Base-by-base conservation (phyloP, 1,140 invertebrate genomes). In the Halictus rubicundus region DNA sequence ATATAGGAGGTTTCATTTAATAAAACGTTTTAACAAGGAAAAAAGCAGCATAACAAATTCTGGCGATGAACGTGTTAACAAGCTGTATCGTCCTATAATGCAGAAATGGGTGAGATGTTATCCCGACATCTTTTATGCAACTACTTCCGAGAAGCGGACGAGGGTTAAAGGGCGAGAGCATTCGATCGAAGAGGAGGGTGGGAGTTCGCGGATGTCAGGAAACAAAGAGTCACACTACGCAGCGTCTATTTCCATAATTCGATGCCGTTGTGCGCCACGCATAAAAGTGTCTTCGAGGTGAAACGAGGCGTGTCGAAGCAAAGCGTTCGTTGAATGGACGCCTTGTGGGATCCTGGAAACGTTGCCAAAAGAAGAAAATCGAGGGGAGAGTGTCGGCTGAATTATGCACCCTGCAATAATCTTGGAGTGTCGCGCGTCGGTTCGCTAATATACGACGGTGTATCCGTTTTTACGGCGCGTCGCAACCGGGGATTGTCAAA, bases 371-470 rank as follows among this genome's bases (percentile, higher is more conserved):
- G 49, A 5, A 32, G 32, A 32, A 32, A 32, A 32, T 32, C 19
- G 49, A 42, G 39, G 21, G 19, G 7, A 23, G 63, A 42, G 52
- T 52, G 23, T 5, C 37, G 23, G 42, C 32, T 59, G 76, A 69
- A 85, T 85, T 82, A 84, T 81, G 78, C 82, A 73, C 72, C 78
- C 82, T 46, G 68, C 69, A 63, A 82, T 85, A 82, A 66, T 66
- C 77, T 73, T 46, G 32, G 12, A 59, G 72, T 59, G 76, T 80
- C 78, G 64, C 73, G 77, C 83, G 69, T 59, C 52, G 65, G 49
- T 61, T 23, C 57, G 60, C 59, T 80, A 78, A 85, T 83, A 77
- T 59, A 73, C 75, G 57, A 57, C 54, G 19, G 60, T 75, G 75
- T 82, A 82, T 81, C 68, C 84, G 68, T 86, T 86, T 80, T 86